Evolutionary conservation across 37 sponge, comb jelly and placozoan species (phyloP).

Genomic region (Oopsacas minuta): DNA sequence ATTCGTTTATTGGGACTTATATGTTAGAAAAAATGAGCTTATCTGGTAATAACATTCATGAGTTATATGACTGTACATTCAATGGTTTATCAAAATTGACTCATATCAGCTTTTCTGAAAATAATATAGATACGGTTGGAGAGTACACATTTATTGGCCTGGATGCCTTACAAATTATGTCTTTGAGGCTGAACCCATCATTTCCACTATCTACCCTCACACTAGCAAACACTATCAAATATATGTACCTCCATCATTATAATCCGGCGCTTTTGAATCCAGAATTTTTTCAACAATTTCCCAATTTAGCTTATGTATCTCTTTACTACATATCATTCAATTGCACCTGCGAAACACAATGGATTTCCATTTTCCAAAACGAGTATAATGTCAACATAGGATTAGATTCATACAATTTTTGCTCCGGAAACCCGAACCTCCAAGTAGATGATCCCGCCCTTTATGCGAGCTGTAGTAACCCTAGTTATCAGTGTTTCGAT

Average conservation of each 20-base stretch:
- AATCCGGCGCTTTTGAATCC: neutral
- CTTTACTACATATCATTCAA: neutral
- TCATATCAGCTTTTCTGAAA: neutral
- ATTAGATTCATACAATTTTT: neutral
- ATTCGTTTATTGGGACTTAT: neutral
- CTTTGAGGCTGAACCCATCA: neutral
- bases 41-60: neutral
- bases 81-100: neutral
- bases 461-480: neutral
- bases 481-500: neutral
- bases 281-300: neutral
- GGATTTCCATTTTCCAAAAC: neutral
- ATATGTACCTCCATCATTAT: neutral
- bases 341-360: neutral
- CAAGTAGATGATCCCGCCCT: neutral
- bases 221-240: neutral
- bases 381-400: neutral
- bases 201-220: neutral
- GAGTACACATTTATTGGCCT: neutral
- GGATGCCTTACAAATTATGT: neutral
- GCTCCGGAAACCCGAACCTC: too few species aligned
- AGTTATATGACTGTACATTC: neutral
- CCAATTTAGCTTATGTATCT: neutral
- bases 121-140: neutral
- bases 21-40: neutral